Base-by-base conservation (phyloP, 2,113 vertebrate species). In the Recurvirostra avosetta region DNA sequence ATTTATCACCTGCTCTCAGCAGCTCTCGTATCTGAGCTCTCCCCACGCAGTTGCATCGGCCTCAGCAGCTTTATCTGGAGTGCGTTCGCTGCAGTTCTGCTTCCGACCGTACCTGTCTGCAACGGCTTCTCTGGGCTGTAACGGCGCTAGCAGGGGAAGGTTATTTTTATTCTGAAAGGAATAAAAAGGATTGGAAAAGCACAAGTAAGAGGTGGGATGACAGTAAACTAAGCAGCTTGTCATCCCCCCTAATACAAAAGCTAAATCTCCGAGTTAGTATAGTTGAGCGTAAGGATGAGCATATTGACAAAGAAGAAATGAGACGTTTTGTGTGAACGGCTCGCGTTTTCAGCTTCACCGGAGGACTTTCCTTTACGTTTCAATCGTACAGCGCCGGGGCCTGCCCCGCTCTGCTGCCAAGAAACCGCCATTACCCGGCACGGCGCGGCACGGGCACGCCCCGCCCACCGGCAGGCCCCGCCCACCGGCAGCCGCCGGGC, bases 361-460 rank as follows among this genome's bases (percentile, higher is more conserved):
- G 53, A 67, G 22, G n/a, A 36, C 75, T 59, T 49, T 50, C 32
- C 45, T n/a, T 71, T 38, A 53, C 2, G 2, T 8, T 71, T n/a
- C 19, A 67, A 43, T 27, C 12, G 14, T 49, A 22, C 53, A 30
- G 16, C 15, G 32, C 66, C 8, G 8, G 5, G 3, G 9, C 29
- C 47, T 3, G 5, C 41, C 25, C 25, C 1, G 29, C 3, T 40
- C 6, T 4, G 29, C 22, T 8, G 12, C 55, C 3, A 6, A 18
- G 17, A 8, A 13, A 15, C 5, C 29, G 4, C 63, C 5, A 1
- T 12, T 2, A 4, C 18, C 15, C 23, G 38, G 38, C 38, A 38
- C 4, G 22, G n/a, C 58, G 9, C n/a, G 4, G 20, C 6, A 9
- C 5, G 21, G 8, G 6, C 43, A 40, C 7, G 6, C 2, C 27